phyloP scores from a whole-genome alignment of 2,888 invertebrate genomes.

The Isoperla grammatica region DNA sequence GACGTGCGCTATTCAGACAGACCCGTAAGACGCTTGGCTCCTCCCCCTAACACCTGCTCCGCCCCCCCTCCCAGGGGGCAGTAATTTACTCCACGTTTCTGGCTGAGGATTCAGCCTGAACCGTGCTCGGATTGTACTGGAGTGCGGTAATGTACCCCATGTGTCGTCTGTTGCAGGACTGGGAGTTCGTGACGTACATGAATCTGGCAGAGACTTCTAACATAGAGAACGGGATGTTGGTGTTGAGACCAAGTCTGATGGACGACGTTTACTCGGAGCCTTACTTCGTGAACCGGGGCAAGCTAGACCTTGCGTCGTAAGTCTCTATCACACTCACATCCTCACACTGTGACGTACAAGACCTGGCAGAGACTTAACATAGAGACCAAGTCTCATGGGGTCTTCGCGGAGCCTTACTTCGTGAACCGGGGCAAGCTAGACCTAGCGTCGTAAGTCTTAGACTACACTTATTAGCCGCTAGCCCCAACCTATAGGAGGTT shows the following conservation, averaged over 20 bases:
- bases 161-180: conserved; percentile 20
- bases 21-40: too few species aligned
- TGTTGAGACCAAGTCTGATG: conserved; percentile 35
- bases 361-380: conserved; percentile 15
- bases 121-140: too few species aligned
- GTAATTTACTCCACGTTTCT: too few species aligned
- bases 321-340: conserved; percentile 9
- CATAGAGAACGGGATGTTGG: conserved; percentile 35
- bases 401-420: conserved; percentile 36
- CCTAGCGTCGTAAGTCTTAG: conserved; percentile 37
- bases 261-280: conserved; percentile 37
- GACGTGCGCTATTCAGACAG: too few species aligned
- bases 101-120: too few species aligned
- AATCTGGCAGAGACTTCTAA: conserved; percentile 6
- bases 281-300: conserved; percentile 35
- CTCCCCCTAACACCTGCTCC: too few species aligned
- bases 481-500: too few species aligned
- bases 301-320: conserved; percentile 37
- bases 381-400: conserved; percentile 34
- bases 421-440: conserved; percentile 35
- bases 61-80: too few species aligned
- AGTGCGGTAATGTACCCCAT: too few species aligned
- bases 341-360: neutral
- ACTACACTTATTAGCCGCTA: too few species aligned
- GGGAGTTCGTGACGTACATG: conserved; percentile 25